These are phyloP conservation scores for Cyrtorhinus lividipennis DNA, from an alignment of 1,140 invertebrate species.

Conservation along the genomic window DNA sequence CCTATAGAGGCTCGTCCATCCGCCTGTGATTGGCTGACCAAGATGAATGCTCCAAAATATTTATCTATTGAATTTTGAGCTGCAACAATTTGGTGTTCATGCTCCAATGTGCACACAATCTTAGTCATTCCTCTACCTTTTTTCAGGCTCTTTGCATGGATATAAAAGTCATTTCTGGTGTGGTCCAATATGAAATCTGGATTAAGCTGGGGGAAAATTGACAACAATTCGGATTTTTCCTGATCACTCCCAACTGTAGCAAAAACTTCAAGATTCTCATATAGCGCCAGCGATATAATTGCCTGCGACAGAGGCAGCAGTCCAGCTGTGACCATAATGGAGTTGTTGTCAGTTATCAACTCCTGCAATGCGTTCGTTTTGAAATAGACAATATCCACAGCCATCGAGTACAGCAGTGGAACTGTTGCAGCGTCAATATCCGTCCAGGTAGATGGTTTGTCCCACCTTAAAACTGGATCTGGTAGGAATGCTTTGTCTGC, in stretches of 20 bases:
- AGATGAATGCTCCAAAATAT: background rate
- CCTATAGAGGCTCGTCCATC: background rate
- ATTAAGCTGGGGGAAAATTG: background rate
- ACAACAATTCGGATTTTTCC: conserved; percentile 1
- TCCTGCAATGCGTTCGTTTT: background rate
- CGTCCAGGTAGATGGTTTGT: conserved; percentile 37
- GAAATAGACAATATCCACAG: background rate
- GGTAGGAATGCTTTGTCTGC: conserved; percentile 3
- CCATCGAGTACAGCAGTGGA: conserved; percentile 31
- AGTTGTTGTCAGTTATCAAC: background rate
- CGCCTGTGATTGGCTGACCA: background rate
- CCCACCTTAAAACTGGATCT: conserved; percentile 29
- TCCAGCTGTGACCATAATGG: background rate
- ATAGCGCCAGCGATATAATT: background rate
- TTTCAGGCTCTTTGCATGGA: conserved; percentile 18
- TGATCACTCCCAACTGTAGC: background rate
- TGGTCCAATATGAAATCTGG: background rate
- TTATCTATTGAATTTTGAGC: background rate
- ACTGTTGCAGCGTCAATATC: conserved; percentile 43
- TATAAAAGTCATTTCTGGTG: conserved; percentile 11
- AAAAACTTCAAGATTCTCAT: conserved; percentile 1
- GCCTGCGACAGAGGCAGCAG: background rate
- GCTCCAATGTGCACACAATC: conserved; percentile 11
- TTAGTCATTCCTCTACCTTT: conserved; percentile 13
- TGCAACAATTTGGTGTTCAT: background rate